These are phyloP conservation scores for Pelagia noctiluca DNA, from an alignment of 30 jellyfish, hydroid and myxozoan genomes.

Conservation along the genomic window DNA sequence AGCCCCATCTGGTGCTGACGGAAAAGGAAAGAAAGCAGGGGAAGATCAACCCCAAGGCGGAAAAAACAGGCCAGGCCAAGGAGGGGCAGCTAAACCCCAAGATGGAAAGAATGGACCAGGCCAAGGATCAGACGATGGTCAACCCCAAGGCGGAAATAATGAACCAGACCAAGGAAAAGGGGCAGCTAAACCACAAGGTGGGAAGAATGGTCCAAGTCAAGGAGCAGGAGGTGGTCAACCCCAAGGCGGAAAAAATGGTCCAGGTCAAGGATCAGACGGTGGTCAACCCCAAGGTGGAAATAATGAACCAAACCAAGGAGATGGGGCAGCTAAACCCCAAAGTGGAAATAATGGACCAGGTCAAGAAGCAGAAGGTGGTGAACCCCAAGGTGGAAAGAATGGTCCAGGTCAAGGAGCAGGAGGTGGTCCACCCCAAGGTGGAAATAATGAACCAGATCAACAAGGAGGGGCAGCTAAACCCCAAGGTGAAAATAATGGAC, in stretches of 20 bases:
- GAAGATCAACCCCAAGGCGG: too few relatives aligned
- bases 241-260: conserved; percentile 17
- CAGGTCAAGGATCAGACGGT: background rate
- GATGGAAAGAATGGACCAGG: background rate
- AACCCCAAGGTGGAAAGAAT: conserved; percentile 47
- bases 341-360: conserved; percentile 48
- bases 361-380: conserved; percentile 43
- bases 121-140: too few relatives aligned
- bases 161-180: too few relatives aligned
- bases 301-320: conserved; percentile 43
- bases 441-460: conserved; percentile 28
- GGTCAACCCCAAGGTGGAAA: conserved; percentile 47
- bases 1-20: too few relatives aligned
- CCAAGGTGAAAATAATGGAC: conserved; percentile 17
- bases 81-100: background rate
- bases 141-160: too few relatives aligned
- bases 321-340: conserved; percentile 41
- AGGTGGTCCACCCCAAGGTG: conserved; percentile 10
- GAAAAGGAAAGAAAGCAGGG: too few relatives aligned
- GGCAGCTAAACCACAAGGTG: too few relatives aligned
- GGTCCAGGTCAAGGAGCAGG: conserved; percentile 51
- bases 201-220: background rate
- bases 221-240: conserved; percentile 55
- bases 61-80: background rate
- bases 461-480: conserved; percentile 37